These are phyloP conservation scores for Columbina picui DNA, from an alignment of 2,113 vertebrate genomes.

Conservation along the genomic window DNA sequence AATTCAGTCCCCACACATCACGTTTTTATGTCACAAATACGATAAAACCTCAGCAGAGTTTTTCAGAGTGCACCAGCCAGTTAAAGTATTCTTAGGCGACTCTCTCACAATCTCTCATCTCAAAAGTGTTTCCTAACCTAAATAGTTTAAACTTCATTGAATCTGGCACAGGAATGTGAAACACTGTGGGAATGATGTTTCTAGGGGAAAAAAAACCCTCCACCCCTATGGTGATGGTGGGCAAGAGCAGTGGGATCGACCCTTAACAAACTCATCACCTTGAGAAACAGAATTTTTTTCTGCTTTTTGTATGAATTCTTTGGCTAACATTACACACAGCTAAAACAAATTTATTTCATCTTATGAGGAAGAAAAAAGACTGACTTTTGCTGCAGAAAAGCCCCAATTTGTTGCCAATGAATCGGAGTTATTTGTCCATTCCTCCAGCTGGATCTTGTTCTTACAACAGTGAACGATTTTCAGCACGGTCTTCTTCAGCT, in stretches of 20 bases:
- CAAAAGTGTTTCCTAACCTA: background rate
- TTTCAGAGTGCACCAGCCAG: background rate
- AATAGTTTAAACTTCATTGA: background rate
- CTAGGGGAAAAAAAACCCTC: fast-evolving
- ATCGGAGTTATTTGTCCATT: background rate
- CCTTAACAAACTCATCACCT: background rate
- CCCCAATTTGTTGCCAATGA: background rate
- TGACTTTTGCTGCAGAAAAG: background rate
- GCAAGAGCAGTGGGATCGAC: background rate
- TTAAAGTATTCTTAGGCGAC: background rate
- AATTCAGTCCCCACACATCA: background rate
- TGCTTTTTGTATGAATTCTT: background rate
- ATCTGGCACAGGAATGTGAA: background rate
- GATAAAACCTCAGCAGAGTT: background rate
- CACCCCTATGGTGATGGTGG: background rate
- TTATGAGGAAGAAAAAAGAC: background rate
- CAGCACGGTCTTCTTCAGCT: background rate
- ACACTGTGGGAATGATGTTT: background rate
- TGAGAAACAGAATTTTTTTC: background rate
- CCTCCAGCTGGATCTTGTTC: background rate
- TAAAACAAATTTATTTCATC: background rate
- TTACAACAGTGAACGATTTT: background rate
- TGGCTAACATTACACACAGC: background rate
- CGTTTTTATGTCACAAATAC: background rate
- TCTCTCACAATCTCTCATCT: background rate